These are phyloP conservation scores for Psittacula derbiana DNA, from an alignment of 2,797 vertebrate species.

Conservation along the genomic window DNA sequence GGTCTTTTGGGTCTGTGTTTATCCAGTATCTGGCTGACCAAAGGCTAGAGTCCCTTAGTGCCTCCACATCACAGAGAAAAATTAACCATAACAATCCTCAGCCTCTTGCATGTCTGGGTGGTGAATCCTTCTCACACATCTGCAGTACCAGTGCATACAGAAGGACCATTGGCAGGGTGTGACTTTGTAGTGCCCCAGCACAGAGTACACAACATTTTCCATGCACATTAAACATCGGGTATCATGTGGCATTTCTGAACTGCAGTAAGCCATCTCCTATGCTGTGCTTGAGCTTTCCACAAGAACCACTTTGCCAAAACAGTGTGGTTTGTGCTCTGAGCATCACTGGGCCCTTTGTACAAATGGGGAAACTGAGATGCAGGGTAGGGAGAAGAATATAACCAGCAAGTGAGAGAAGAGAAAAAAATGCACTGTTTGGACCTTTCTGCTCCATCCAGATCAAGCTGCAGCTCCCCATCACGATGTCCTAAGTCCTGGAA, in stretches of 20 bases:
- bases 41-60: not conserved
- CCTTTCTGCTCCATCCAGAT: not conserved
- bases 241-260: not conserved
- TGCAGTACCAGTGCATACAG: not conserved
- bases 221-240: not conserved
- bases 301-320: not conserved
- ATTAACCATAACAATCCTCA: not conserved
- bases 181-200: not conserved
- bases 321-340: not conserved
- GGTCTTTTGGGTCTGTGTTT: not conserved
- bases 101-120: not conserved
- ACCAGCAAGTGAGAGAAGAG: not conserved
- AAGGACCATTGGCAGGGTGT: not conserved
- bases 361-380: not conserved
- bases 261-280: not conserved
- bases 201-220: not conserved
- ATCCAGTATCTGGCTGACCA: not conserved
- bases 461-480: not conserved
- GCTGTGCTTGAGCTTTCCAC: not conserved
- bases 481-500: not conserved
- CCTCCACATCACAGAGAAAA: not conserved
- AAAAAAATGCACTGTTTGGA: not conserved
- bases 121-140: slow-evolving; percentile 4
- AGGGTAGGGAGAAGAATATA: not conserved
- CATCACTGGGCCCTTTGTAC: not conserved